Percentiles rank a stretch among this genome's conserved stretches.
Conservation (phyloP, 1,140 invertebrate species). For the Venturia canescens region DNA sequence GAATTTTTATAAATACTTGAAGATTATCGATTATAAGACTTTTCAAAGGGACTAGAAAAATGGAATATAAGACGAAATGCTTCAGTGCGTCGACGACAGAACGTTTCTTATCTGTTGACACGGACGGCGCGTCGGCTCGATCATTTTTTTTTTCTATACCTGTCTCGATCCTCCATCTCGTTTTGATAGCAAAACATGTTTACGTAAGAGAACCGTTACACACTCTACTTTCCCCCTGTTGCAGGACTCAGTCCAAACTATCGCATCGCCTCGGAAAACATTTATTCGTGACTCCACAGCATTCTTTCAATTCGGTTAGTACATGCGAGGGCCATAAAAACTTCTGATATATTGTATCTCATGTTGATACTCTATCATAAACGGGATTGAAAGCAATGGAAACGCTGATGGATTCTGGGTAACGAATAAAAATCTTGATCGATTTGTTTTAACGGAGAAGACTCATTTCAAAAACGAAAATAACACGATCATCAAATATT, state of each 20-base stretch:
- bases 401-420: neutral
- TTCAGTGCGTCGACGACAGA: neutral
- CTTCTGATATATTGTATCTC: neutral
- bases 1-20: too few species aligned
- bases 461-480: too few species aligned
- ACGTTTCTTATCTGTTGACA: constrained; percentile 14
- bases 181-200: neutral
- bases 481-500: too few species aligned
- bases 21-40: too few species aligned
- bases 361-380: neutral
- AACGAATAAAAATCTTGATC: too few species aligned
- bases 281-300: constrained; percentile 7
- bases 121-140: neutral
- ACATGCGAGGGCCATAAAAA: neutral
- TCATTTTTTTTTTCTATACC: neutral
- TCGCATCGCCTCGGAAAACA: neutral
- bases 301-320: neutral
- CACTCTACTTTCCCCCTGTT: neutral
- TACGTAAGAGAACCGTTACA: neutral
- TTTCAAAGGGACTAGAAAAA: too few species aligned
- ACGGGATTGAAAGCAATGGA: neutral
- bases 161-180: neutral
- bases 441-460: too few species aligned
- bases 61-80: too few species aligned
- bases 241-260: neutral